Evolutionary conservation across 2,888 invertebrate species (phyloP), one percentile per base, ranked within the genome.

Genomic region (Caenorhabditis sp.): DNA sequence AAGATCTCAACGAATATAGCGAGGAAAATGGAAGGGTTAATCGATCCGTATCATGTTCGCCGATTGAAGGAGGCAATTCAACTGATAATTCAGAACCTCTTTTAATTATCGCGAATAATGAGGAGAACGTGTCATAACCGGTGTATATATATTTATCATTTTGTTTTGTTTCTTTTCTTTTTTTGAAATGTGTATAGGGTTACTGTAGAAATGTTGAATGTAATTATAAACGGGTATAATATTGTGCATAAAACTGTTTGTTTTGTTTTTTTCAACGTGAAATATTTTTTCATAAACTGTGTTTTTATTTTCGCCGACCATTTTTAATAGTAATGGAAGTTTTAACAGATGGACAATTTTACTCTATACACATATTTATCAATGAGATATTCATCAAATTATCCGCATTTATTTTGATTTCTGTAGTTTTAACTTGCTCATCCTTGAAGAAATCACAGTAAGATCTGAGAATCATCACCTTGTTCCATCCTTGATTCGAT

Each of bases 71-170:
- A 20, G 63, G 57, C 17, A 67, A 59, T n/a, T 56, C 68, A 8
- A 72, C 68, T n/a, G 72, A 72, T 63, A 72, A 68, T 27, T 72
- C 72, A 54, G 72, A 72, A 54, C 72, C 72, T 1, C 62, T 59
- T n/a, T 20, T 59, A 7, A 49, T 49, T 8, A 59, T 38, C 2
- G 2, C 58, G 7, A 57, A 25, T 57, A 43, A 43, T 14, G 17
- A 43, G 7, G 43, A 43, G 12, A 52, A 52, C 12, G 20, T 23
- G 8, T 21, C 52, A 52, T 7, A 20, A 8, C 21, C 2, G 21
- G 5, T 23, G 52, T 52, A 21, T 21, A 52, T 52, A 52, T 52
- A 52, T 52, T 17, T 52, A 52, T 17, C n/a, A n/a, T n/a, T n/a
- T n/a, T n/a, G n/a, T n/a, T n/a, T n/a, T n/a, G n/a, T n/a, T n/a